These are phyloP conservation scores for Aphidius colemani DNA, from an alignment of 2,888 invertebrate species.

Conservation along the genomic window DNA sequence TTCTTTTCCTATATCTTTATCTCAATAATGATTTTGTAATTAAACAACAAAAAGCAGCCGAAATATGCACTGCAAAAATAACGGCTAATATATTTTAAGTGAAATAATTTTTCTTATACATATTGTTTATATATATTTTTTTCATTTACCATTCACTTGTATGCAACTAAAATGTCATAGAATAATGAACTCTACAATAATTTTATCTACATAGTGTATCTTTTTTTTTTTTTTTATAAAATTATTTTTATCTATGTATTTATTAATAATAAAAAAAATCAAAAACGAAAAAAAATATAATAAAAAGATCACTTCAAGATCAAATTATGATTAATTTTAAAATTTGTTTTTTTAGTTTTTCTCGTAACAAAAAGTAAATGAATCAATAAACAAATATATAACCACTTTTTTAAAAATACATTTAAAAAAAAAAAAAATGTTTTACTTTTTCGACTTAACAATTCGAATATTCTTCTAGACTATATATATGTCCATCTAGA, in stretches of 20 bases:
- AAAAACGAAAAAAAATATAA: slow-evolving; percentile 4
- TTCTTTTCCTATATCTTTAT: too few species aligned
- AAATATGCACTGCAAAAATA: slow-evolving; percentile 44
- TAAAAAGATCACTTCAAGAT: not conserved
- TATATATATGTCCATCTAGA: too few species aligned
- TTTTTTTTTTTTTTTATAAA: not conserved
- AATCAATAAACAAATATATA: too few species aligned
- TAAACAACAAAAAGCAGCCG: slow-evolving; percentile 29
- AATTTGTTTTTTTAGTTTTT: too few species aligned
- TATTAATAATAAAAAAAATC: slow-evolving; percentile 8
- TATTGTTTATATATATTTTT: slow-evolving; percentile 27
- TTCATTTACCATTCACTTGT: too few species aligned
- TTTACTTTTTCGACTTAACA: too few species aligned
- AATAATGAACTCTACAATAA: not conserved
- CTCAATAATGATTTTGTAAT: too few species aligned
- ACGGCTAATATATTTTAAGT: slow-evolving; percentile 27
- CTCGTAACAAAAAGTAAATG: too few species aligned
- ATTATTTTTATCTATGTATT: slow-evolving; percentile 27
- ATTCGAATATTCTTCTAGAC: too few species aligned
- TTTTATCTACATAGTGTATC: slow-evolving; percentile 32
- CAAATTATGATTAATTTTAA: not conserved
- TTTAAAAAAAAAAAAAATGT: too few species aligned
- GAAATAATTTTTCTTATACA: slow-evolving; percentile 12
- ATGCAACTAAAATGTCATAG: too few species aligned
- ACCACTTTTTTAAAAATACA: too few species aligned